Evolutionary conservation across 2,113 vertebrate genomes (phyloP).

Genomic region (Xenopus tropicalis): DNA sequence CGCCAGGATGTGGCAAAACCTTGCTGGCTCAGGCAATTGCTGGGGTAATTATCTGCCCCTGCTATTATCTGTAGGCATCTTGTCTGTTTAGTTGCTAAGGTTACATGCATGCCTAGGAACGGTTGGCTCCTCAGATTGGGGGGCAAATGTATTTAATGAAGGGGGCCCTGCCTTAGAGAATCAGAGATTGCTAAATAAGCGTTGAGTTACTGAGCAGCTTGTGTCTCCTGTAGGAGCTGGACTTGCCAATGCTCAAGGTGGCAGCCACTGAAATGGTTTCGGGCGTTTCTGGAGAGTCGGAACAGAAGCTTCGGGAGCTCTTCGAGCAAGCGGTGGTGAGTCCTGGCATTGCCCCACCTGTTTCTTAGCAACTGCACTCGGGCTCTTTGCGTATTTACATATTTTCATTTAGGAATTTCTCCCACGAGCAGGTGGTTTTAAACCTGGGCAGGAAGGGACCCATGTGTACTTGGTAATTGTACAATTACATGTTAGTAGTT

Average conservation of each 20-base stretch:
- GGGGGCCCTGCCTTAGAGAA: neutral
- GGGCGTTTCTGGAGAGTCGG: constrained; percentile 92
- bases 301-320: constrained; percentile 89
- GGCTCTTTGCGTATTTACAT: neutral
- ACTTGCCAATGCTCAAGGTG: constrained; percentile 86
- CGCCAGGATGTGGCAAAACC: constrained; percentile 93
- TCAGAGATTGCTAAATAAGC: too few relatives aligned
- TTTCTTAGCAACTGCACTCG: neutral
- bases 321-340: constrained; percentile 90
- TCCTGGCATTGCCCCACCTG: neutral
- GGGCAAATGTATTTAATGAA: neutral
- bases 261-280: constrained; percentile 94
- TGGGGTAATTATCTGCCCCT: constrained; percentile 71
- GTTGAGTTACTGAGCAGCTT: too few relatives aligned
- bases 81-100: neutral
- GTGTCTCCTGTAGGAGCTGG: constrained; percentile 74
- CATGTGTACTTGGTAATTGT: too few relatives aligned
- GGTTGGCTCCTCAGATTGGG: neutral
- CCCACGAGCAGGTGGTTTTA: too few relatives aligned
- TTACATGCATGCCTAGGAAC: neutral
- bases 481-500: too few relatives aligned
- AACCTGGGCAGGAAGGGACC: too few relatives aligned
- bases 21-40: constrained; percentile 91
- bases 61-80: neutral
- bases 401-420: neutral